A percentile compares a stretch with the other conserved stretches of the same genome.
These are phyloP conservation scores for Lapara coniferarum DNA, from an alignment of 2,888 invertebrate species.

Conservation along the genomic window DNA sequence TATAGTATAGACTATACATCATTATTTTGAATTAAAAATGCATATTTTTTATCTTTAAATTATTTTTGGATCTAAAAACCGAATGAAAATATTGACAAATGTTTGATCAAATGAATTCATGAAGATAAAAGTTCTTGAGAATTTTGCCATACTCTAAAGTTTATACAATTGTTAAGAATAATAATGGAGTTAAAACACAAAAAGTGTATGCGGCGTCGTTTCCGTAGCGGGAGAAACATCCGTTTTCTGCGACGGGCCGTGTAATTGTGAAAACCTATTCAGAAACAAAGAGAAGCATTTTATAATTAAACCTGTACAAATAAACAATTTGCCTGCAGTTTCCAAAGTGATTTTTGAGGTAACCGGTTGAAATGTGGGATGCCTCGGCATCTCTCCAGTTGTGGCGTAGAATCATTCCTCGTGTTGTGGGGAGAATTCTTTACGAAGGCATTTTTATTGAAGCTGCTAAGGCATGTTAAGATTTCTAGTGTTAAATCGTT, in stretches of 20 bases:
- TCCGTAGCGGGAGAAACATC: constrained; percentile 14
- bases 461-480: neutral
- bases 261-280: constrained; percentile 22
- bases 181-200: constrained; percentile 16
- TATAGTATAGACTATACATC: no score
- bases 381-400: neutral
- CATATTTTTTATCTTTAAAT: no score
- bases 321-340: constrained; percentile 23
- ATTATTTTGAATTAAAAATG: no score
- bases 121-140: neutral
- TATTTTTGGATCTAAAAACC: no score
- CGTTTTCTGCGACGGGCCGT: constrained; percentile 23
- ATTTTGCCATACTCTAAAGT: constrained; percentile 4
- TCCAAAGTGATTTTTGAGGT: constrained; percentile 18
- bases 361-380: constrained; percentile 3
- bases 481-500: neutral
- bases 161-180: constrained; percentile 9
- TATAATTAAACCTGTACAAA: constrained; percentile 23
- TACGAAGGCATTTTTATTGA: neutral
- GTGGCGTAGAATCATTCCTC: neutral
- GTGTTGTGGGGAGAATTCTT: neutral
- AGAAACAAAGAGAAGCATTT: constrained; percentile 20
- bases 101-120: no score
- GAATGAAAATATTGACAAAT: no score
- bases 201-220: constrained; percentile 8